Evolutionary conservation across 1,140 invertebrate genomes (phyloP).

Genomic region (Monochamus saltuarius): DNA sequence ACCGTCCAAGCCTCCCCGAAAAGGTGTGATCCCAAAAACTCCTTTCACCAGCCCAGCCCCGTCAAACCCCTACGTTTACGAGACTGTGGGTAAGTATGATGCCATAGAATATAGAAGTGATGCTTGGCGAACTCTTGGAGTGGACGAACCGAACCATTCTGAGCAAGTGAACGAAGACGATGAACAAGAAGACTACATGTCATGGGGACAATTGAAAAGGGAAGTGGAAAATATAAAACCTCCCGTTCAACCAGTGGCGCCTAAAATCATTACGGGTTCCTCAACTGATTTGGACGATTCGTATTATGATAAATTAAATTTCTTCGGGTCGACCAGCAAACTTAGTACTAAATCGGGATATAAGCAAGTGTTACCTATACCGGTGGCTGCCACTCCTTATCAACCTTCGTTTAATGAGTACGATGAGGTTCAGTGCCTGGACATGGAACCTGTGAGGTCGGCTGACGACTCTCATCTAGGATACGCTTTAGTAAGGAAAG

Average conservation of each 20-base stretch:
- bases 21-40: constrained; percentile 54
- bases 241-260: constrained; percentile 30
- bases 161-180: constrained; percentile 49
- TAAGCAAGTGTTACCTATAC: constrained; percentile 62
- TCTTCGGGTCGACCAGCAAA: constrained; percentile 73
- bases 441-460: constrained; percentile 63
- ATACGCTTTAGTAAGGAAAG: constrained; percentile 74
- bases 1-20: constrained; percentile 67
- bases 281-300: constrained; percentile 45
- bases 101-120: constrained; percentile 68
- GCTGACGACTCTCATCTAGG: constrained; percentile 77
- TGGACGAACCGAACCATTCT: constrained; percentile 68
- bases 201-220: constrained; percentile 40
- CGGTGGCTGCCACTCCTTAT: constrained; percentile 32
- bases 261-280: constrained; percentile 42
- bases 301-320: constrained; percentile 76
- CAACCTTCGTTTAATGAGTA: constrained; percentile 63
- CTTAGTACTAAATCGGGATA: constrained; percentile 67
- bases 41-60: constrained; percentile 32
- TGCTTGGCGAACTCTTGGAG: constrained; percentile 75
- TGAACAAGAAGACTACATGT: constrained; percentile 46
- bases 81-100: constrained; percentile 61
- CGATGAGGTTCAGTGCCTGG: constrained; percentile 60
- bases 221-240: constrained; percentile 16
- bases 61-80: constrained; percentile 49